Base-by-base conservation (phyloP, 2,113 vertebrate species). In the Axis porcinus region DNA sequence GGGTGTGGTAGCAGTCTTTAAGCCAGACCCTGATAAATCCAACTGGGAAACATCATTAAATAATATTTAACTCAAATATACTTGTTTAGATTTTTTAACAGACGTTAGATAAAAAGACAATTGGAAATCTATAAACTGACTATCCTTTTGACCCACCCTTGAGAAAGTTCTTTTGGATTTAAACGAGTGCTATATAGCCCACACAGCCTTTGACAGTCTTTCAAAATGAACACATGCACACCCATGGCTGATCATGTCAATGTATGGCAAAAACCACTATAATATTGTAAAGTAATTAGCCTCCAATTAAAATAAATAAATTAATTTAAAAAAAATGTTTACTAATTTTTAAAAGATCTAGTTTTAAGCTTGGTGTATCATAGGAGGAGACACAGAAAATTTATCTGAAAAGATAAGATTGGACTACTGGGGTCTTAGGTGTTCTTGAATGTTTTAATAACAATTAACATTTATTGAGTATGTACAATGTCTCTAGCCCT, bases 351-450 rank as follows among this genome's bases (percentile, higher is more conserved):
- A 14, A 87, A 54, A 89, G 25, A 93, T 12, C 16, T 60, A 45
- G 14, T 52, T 55, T 64, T 43, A 88, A 81, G 15, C 12, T 43
- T 11, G 6, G 15, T 14, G 0, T 55, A 52, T 54, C 13, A 7
- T 11, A 83, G 28, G 9, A 11, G 3, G 33, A 47, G 12, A 78
- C 62, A 82, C 0, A 91, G 19, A 28, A 45, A 43, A 60, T 62
- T 33, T 88, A 76, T 36, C 17, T 54, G 6, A 89, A 96, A 60
- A 64, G 14, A 9, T 27, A 81, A 67, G 40, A 43, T 3, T 74
- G 2, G 12, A 36, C 3, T 15, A 47, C 11, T 19, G 25, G 2
- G 0, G 0, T 82, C 11, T 47, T 30, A 50, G 28, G 2, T 82
- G 3, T 15, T 78, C 36, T 58, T 93, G 67, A 89, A 43, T 52